Percentiles rank a stretch among this genome's conserved stretches.
These are phyloP conservation scores for Diuraphis noxia DNA, from an alignment of 1,140 invertebrate species.

Conservation along the genomic window DNA sequence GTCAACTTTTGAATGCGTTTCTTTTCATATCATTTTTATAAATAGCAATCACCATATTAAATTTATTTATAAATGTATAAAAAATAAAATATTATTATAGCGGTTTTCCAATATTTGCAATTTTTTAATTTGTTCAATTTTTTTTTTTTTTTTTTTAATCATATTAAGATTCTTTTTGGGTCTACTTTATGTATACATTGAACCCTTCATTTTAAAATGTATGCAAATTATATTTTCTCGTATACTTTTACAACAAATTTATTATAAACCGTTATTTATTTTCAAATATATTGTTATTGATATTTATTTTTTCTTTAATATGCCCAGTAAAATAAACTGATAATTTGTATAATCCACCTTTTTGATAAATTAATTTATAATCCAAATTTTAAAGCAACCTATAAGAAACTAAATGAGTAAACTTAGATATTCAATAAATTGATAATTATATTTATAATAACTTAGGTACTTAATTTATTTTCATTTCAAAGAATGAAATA, in stretches of 20 bases:
- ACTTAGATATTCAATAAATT: not conserved
- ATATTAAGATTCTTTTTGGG: too few relatives aligned
- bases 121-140: not conserved
- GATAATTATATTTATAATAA: too few relatives aligned
- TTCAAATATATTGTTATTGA: not conserved
- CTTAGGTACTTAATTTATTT: too few relatives aligned
- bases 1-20: not conserved
- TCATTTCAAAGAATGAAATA: not conserved
- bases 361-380: too few relatives aligned
- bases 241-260: not conserved
- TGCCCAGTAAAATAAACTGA: not conserved
- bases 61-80: not conserved
- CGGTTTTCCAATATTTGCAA: not conserved
- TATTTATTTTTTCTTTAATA: not conserved
- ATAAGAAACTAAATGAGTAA: not conserved
- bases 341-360: not conserved
- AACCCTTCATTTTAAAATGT: too few relatives aligned
- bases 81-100: not conserved
- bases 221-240: not conserved
- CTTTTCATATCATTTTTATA: not conserved
- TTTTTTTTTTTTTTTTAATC: not conserved
- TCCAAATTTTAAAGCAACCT: not conserved
- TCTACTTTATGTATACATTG: too few relatives aligned
- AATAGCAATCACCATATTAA: not conserved
- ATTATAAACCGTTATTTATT: not conserved